These are phyloP conservation scores for Drosophila chauvacae DNA, from an alignment of 1,140 invertebrate species.

Conservation along the genomic window DNA sequence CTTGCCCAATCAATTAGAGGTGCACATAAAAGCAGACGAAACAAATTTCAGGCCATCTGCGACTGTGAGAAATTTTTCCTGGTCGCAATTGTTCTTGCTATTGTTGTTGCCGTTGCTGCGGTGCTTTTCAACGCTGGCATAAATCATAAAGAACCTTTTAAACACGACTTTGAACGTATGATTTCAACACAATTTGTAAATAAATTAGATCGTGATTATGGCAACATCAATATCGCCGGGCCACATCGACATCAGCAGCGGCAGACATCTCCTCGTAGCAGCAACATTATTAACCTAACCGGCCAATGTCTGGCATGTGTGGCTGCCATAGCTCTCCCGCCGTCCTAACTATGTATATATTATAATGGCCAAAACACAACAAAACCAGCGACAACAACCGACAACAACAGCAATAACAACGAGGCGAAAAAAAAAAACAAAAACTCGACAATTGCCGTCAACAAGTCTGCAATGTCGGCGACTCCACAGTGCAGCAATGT, in stretches of 20 bases:
- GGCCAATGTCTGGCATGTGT: conserved; percentile 69
- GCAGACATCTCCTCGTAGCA: conserved; percentile 34
- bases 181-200: conserved; percentile 83
- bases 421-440: conserved; percentile 44
- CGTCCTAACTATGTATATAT: conserved; percentile 78
- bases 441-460: conserved; percentile 69
- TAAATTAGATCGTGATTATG: conserved; percentile 83
- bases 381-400: conserved; percentile 32
- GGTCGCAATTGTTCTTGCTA: conserved; percentile 47
- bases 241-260: conserved; percentile 42
- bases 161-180: conserved; percentile 81
- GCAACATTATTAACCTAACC: conserved; percentile 79
- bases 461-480: conserved; percentile 64
- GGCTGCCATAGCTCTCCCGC: conserved; percentile 51
- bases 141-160: conserved; percentile 78
- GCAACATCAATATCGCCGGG: conserved; percentile 78
- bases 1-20: conserved; percentile 67
- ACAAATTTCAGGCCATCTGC: conserved; percentile 43
- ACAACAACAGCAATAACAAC: conserved; percentile 31
- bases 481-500: conserved; percentile 26
- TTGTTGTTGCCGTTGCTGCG: conserved; percentile 42
- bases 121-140: conserved; percentile 71
- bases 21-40: conserved; percentile 44
- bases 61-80: conserved; percentile 71
- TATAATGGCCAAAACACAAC: conserved; percentile 67